These are phyloP conservation scores for Stegophylla sp. DNA, from an alignment of 2,888 invertebrate genomes.

Conservation along the genomic window DNA sequence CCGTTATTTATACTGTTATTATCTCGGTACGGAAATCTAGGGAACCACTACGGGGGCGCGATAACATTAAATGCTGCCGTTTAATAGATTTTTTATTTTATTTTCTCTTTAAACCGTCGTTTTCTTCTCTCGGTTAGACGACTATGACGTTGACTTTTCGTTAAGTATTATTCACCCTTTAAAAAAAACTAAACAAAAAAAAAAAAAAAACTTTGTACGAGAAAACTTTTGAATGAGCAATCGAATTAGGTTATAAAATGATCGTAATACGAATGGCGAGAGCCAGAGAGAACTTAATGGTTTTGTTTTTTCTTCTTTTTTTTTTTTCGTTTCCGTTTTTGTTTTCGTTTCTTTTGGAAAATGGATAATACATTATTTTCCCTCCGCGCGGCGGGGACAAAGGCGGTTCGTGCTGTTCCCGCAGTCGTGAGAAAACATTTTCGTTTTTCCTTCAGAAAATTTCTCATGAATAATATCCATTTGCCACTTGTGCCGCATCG, in stretches of 20 bases:
- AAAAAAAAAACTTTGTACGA: conserved; percentile 36
- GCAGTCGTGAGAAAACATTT: neutral
- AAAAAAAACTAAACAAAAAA: neutral
- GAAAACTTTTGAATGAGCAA: conserved; percentile 44
- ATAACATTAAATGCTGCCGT: conserved; percentile 2
- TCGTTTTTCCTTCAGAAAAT: neutral
- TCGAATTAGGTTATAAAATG: conserved; percentile 50
- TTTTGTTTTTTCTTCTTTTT: neutral
- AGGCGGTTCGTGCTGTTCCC: neutral
- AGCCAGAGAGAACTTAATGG: conserved; percentile 21
- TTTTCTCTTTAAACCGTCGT: neutral
- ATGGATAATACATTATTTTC: conserved; percentile 24
- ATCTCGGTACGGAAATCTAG: neutral
- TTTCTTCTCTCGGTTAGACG: conserved; percentile 7
- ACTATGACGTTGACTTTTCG: conserved; percentile 27
- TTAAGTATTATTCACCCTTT: conserved; percentile 38
- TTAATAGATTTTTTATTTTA: conserved; percentile 21
- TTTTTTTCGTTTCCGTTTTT: neutral
- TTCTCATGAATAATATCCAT: conserved; percentile 12
- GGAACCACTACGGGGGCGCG: neutral
- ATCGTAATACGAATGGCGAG: conserved; percentile 19
- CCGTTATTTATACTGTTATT: neutral
- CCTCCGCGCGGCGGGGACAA: neutral
- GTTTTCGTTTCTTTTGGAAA: neutral
- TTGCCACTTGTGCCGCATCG: neutral